A percentile compares a stretch with the other conserved stretches of the same genome.
These are phyloP conservation scores for Nerophis lumbriciformis DNA, from an alignment of 2,113 vertebrate species.

Conservation along the genomic window DNA sequence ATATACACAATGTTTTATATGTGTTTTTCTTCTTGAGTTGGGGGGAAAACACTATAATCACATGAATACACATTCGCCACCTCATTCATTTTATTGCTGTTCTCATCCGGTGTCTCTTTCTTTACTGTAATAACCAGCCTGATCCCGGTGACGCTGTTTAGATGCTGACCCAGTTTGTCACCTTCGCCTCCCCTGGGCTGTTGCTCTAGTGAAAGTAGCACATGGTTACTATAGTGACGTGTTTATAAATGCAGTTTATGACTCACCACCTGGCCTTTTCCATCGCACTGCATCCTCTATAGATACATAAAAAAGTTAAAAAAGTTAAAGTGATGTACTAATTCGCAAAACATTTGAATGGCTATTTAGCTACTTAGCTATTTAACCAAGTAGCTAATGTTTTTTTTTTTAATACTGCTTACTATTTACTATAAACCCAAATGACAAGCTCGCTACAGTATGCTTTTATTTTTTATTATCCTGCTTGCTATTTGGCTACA, in stretches of 20 bases:
- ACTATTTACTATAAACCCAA: too few species aligned
- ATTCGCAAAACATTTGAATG: too few species aligned
- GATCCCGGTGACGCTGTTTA: conserved; percentile 47
- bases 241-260: conserved; percentile 73
- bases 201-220: conserved; percentile 67
- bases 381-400: too few species aligned
- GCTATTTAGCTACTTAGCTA: too few species aligned
- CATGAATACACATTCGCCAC: neutral
- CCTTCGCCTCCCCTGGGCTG: conserved; percentile 17
- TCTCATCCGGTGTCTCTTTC: conserved; percentile 16
- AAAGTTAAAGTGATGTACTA: too few species aligned
- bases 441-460: too few species aligned
- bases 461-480: too few species aligned
- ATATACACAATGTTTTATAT: conserved; percentile 13
- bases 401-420: too few species aligned
- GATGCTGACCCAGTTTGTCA: conserved; percentile 56
- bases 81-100: conserved; percentile 14
- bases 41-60: conserved; percentile 2
- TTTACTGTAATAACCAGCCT: conserved; percentile 48
- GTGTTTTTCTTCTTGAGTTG: conserved; percentile 25
- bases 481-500: too few species aligned
- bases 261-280: conserved; percentile 61
- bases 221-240: conserved; percentile 76
- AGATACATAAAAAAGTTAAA: too few species aligned
- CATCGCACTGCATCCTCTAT: conserved; percentile 16